A percentile compares a stretch with the other conserved stretches of the same genome.
These are phyloP conservation scores for Chrysodeixis includens DNA, from an alignment of 2,888 invertebrate species.

Conservation along the genomic window DNA sequence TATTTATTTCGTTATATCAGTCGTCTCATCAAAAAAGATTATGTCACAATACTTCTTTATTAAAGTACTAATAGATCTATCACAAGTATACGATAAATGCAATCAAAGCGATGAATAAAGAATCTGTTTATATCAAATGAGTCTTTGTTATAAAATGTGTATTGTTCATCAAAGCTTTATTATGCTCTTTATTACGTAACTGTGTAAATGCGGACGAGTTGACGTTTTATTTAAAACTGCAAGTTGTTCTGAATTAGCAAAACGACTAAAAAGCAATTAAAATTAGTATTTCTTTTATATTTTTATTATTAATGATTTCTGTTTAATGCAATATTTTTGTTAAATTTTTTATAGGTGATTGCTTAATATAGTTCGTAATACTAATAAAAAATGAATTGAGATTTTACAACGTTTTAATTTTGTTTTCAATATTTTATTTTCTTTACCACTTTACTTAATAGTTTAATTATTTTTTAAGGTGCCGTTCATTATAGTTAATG, in stretches of 20 bases:
- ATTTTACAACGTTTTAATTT: slow-evolving; percentile 22
- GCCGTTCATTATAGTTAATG: slow-evolving; percentile 26
- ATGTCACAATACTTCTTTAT: background rate
- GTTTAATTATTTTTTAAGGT: slow-evolving; percentile 33
- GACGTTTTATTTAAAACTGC: slow-evolving; percentile 62
- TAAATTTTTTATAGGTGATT: slow-evolving; percentile 23
- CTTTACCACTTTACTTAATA: slow-evolving; percentile 16
- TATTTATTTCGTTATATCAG: background rate
- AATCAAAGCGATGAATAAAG: slow-evolving; percentile 27
- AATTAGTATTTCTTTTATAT: slow-evolving; percentile 5
- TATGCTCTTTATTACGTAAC: slow-evolving; percentile 53
- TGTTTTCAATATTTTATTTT: no score
- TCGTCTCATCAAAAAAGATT: background rate
- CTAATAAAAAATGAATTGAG: slow-evolving; percentile 36
- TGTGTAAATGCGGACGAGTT: slow-evolving; percentile 55
- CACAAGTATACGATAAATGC: background rate
- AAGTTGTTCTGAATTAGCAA: slow-evolving; percentile 62
- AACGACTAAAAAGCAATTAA: slow-evolving; percentile 43
- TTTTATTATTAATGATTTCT: slow-evolving; percentile 3
- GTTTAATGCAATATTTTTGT: slow-evolving; percentile 9
- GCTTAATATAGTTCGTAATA: slow-evolving; percentile 35
- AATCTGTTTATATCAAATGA: slow-evolving; percentile 51
- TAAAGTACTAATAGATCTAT: background rate
- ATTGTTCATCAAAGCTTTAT: slow-evolving; percentile 55
- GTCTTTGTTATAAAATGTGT: slow-evolving; percentile 56